Conservation (phyloP, 2,888 invertebrate genomes). For the Protodeltote pygarga region DNA sequence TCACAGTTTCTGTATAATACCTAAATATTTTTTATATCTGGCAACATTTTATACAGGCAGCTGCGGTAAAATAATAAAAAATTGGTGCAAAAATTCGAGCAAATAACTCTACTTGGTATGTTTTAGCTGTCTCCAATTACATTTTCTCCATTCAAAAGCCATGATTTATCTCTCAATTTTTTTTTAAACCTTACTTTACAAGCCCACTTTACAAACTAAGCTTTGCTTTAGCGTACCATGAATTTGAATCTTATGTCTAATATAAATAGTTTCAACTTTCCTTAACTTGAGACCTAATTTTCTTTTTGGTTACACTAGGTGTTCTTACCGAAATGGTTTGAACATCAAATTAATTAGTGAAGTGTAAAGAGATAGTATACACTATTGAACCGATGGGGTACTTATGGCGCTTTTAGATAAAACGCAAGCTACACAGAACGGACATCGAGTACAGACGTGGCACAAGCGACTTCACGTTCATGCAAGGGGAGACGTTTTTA, state of each 20-base stretch:
- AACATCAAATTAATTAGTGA: constrained; percentile 8
- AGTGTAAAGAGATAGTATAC: constrained; percentile 30
- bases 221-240: constrained; percentile 49
- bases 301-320: constrained; percentile 10
- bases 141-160: constrained; percentile 9
- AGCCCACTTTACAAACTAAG: constrained; percentile 51
- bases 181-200: constrained; percentile 19
- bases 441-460: too few species aligned
- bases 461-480: too few species aligned
- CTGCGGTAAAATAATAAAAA: constrained; percentile 6
- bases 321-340: background rate
- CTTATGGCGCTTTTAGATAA: too few species aligned
- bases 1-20: too few species aligned
- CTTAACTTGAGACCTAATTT: constrained; percentile 31
- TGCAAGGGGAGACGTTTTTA: too few species aligned
- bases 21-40: constrained; percentile 1
- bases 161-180: constrained; percentile 21
- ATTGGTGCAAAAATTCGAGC: constrained; percentile 1
- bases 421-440: too few species aligned
- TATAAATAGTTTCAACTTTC: constrained; percentile 43
- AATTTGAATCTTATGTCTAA: constrained; percentile 39
- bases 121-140: constrained; percentile 11
- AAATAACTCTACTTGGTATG: background rate
- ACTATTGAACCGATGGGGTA: too few species aligned
- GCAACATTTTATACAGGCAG: constrained; percentile 14